phyloP scores from a whole-genome alignment of 1,140 invertebrate genomes.

The Rhizoglyphus robini region DNA sequence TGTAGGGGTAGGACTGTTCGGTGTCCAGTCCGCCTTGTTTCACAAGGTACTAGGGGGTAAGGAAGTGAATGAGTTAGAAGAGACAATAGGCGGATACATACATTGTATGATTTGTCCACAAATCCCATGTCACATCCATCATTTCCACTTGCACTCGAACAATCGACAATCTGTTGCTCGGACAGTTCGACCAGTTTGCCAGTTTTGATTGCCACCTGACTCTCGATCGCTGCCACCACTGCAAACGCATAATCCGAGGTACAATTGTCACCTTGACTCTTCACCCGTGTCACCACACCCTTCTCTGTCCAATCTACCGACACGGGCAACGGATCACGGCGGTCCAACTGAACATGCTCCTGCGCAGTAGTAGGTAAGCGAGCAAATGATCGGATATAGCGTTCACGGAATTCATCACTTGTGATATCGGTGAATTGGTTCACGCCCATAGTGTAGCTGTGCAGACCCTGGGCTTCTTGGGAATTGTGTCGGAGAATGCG shows the following conservation, averaged over 20 bases:
- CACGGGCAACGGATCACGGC: slow-evolving; percentile 42
- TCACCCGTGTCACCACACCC: slow-evolving; percentile 60
- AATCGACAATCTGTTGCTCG: slow-evolving; percentile 95
- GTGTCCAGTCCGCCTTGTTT: slow-evolving; percentile 40
- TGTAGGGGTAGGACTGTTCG: slow-evolving; percentile 36
- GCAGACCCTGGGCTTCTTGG: neutral
- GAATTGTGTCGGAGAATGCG: neutral
- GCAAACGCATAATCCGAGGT: slow-evolving; percentile 89
- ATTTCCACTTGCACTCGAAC: slow-evolving; percentile 75
- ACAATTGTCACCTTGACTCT: slow-evolving; percentile 52
- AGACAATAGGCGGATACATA: too few relatives aligned
- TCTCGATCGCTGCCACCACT: slow-evolving; percentile 81
- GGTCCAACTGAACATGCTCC: neutral
- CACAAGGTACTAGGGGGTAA: slow-evolving; percentile 33
- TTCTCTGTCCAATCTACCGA: slow-evolving; percentile 69
- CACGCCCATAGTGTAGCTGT: slow-evolving; percentile 2
- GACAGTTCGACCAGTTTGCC: slow-evolving; percentile 75
- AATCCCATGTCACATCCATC: slow-evolving; percentile 88
- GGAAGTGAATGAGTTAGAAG: too few relatives aligned
- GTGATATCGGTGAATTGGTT: slow-evolving; percentile 21
- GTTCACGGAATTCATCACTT: slow-evolving; percentile 44
- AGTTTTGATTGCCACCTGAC: slow-evolving; percentile 75
- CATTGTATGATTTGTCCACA: slow-evolving; percentile 70
- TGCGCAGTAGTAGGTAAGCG: neutral
- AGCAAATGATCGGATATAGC: neutral